These are phyloP conservation scores for Cherax destructor DNA, from an alignment of 1,140 invertebrate genomes.

Conservation along the genomic window DNA sequence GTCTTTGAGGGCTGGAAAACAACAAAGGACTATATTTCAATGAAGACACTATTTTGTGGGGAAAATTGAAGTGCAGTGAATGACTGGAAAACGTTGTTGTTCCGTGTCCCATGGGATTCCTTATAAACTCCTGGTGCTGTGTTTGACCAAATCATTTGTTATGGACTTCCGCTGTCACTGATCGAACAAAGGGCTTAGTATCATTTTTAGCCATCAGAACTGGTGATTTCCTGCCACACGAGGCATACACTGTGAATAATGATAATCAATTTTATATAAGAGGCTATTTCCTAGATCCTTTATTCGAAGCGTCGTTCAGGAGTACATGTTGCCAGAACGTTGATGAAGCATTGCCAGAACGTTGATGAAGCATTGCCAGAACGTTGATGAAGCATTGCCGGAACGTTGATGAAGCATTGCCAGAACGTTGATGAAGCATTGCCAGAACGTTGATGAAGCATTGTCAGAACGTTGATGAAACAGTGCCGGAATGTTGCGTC, in stretches of 20 bases:
- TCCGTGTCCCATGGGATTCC: neutral
- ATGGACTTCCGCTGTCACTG: conserved; percentile 5
- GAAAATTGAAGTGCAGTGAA: neutral
- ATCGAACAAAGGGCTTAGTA: conserved; percentile 10
- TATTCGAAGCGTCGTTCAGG: neutral
- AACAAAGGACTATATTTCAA: neutral
- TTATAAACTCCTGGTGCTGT: conserved; percentile 2
- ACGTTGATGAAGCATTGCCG: too few relatives aligned
- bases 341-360: too few relatives aligned
- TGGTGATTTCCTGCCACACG: neutral
- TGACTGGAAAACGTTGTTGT: neutral
- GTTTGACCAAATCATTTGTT: neutral
- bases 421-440: too few relatives aligned
- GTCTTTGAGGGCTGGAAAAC: neutral
- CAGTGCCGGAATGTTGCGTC: neutral
- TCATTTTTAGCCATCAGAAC: neutral
- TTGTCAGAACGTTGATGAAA: too few relatives aligned
- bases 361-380: too few relatives aligned
- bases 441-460: too few relatives aligned
- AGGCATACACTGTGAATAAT: neutral
- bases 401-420: too few relatives aligned
- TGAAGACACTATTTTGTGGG: neutral
- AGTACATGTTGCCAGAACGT: neutral
- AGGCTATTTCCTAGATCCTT: neutral
- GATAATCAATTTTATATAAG: conserved; percentile 20